These are phyloP conservation scores for Bimastos eiseni DNA, from an alignment of 2,888 invertebrate genomes.

Conservation along the genomic window DNA sequence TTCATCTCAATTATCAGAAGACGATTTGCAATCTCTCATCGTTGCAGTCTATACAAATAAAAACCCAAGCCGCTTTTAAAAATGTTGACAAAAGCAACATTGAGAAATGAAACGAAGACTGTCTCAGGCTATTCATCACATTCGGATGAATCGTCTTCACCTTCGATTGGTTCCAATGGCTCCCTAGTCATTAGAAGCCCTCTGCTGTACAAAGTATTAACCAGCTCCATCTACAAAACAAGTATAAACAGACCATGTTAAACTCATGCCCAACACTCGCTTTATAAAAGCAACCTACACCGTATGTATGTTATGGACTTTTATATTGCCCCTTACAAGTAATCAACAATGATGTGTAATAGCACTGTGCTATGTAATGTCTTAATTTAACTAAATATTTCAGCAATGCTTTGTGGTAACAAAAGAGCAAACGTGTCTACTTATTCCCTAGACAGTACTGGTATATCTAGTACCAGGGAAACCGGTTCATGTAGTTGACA, in stretches of 20 bases:
- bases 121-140: not conserved
- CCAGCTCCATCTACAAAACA: conserved; percentile 67
- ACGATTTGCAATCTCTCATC: not conserved
- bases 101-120: not conserved
- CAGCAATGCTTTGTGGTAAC: not conserved
- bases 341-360: not conserved
- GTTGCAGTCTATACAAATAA: not conserved
- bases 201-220: conserved; percentile 79
- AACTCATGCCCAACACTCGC: not conserved
- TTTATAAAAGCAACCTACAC: not conserved
- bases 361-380: not conserved
- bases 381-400: not conserved
- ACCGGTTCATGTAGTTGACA: not conserved
- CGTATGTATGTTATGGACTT: not conserved
- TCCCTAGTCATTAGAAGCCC: conserved; percentile 77
- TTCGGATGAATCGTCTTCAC: not conserved
- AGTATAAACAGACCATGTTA: conserved; percentile 21
- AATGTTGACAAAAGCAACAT: conserved; percentile 1
- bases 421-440: not conserved
- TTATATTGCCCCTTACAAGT: not conserved
- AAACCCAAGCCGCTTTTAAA: not conserved
- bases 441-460: not conserved
- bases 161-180: conserved; percentile 58
- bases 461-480: conserved; percentile 9
- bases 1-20: not conserved